Conservation (phyloP, 2,888 invertebrate species). For the Sphaerolaimus hirsutus region DNA sequence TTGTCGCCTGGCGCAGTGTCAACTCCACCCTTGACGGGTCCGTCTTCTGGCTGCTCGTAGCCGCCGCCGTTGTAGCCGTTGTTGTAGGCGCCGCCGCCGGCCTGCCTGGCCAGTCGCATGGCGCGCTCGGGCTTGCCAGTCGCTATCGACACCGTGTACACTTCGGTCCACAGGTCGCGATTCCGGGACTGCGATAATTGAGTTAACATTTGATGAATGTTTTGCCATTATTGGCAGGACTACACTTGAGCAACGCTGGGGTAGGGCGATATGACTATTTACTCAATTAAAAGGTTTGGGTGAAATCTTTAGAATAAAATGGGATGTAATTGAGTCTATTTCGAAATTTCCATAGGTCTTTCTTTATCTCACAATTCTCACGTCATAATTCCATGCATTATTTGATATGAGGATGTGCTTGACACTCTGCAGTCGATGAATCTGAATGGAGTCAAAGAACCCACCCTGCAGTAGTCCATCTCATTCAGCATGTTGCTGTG, state of each 20-base stretch:
- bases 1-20: not conserved
- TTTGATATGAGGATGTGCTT: no score
- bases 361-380: no score
- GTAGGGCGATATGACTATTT: no score
- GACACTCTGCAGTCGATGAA: no score
- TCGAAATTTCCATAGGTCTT: no score
- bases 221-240: not conserved
- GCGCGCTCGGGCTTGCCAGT: slow-evolving; percentile 13
- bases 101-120: slow-evolving; percentile 7
- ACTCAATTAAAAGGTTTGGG: no score
- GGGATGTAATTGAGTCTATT: no score
- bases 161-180: slow-evolving; percentile 19
- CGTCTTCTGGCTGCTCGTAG: not conserved
- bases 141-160: slow-evolving; percentile 15
- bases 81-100: not conserved
- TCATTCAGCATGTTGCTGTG: slow-evolving; percentile 17
- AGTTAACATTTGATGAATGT: no score
- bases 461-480: slow-evolving; percentile 18
- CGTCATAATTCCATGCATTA: no score
- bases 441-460: no score
- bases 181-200: slow-evolving; percentile 15
- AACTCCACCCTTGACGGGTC: not conserved
- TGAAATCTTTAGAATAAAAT: no score
- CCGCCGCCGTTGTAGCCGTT: not conserved
- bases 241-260: no score